Evolutionary conservation across 2,888 invertebrate species (phyloP).

Genomic region (Scaptomyza parva): DNA sequence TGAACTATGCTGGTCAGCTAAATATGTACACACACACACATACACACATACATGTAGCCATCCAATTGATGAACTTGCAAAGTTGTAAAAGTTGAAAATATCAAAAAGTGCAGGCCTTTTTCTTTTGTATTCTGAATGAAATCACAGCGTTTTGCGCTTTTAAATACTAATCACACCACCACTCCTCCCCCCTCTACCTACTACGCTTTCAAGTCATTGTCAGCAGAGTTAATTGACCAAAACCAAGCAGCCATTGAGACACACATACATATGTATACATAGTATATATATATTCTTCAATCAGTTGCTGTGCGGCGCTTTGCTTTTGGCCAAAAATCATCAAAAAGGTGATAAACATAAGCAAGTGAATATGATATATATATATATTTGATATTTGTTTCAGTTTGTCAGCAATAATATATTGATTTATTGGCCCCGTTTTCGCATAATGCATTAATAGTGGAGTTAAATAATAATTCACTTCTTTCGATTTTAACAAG

Average conservation of each 20-base stretch:
- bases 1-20: conserved; percentile 24
- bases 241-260: conserved; percentile 40
- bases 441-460: not conserved
- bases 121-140: conserved; percentile 65
- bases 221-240: conserved; percentile 72
- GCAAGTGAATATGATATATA: not conserved
- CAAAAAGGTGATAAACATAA: conserved; percentile 44
- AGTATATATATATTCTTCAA: conserved; percentile 23
- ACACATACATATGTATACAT: conserved; percentile 6
- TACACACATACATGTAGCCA: not conserved
- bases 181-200: not conserved
- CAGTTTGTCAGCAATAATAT: conserved; percentile 14
- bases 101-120: conserved; percentile 33
- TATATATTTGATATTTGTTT: not conserved
- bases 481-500: not conserved
- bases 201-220: conserved; percentile 30
- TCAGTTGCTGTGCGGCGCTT: conserved; percentile 60
- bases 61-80: not conserved
- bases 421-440: conserved; percentile 17
- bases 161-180: conserved; percentile 1
- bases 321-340: conserved; percentile 19
- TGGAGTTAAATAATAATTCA: not conserved
- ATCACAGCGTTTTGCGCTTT: conserved; percentile 54
- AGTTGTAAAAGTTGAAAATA: not conserved
- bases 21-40: conserved; percentile 1